Conservation (phyloP, 1,140 invertebrate species). For the Melitaea cinxia region DNA sequence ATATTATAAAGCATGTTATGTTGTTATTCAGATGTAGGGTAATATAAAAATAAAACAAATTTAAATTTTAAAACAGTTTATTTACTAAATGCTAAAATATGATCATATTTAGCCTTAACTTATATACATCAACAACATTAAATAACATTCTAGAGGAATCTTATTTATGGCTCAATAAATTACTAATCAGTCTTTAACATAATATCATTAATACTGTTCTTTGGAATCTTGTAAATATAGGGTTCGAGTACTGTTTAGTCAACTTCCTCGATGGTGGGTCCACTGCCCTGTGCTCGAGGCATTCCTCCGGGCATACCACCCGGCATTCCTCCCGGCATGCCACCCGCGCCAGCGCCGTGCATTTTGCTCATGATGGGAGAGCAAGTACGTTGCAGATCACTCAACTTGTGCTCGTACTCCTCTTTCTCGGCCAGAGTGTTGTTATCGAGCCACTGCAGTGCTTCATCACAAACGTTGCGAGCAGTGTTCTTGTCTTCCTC, state of each 20-base stretch:
- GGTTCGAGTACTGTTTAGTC: conserved; percentile 40
- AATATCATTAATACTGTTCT: conserved; percentile 40
- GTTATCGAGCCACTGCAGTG: conserved; percentile 83
- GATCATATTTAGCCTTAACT: conserved; percentile 29
- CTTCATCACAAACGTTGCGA: conserved; percentile 82
- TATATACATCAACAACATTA: conserved; percentile 11
- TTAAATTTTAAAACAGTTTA: no score
- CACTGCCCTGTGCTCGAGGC: conserved; percentile 31
- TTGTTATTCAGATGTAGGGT: no score
- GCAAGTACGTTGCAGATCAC: conserved; percentile 87
- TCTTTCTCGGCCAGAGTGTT: conserved; percentile 90
- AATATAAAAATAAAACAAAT: no score
- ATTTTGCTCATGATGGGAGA: conserved; percentile 89
- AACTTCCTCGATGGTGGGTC: conserved; percentile 53
- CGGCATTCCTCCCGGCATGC: conserved; percentile 16
- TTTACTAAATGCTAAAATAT: no score
- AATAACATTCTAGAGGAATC: neutral
- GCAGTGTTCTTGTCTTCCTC: conserved; percentile 85
- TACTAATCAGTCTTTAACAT: conserved; percentile 47
- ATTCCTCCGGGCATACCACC: conserved; percentile 17
- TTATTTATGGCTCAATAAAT: conserved; percentile 36
- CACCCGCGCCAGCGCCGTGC: conserved; percentile 80
- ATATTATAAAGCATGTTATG: no score
- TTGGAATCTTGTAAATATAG: neutral
- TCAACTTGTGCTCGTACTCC: conserved; percentile 84